Evolutionary conservation across 2,888 invertebrate species (phyloP), one percentile per base, ranked within the genome.

Genomic region (Mylabris sibirica): DNA sequence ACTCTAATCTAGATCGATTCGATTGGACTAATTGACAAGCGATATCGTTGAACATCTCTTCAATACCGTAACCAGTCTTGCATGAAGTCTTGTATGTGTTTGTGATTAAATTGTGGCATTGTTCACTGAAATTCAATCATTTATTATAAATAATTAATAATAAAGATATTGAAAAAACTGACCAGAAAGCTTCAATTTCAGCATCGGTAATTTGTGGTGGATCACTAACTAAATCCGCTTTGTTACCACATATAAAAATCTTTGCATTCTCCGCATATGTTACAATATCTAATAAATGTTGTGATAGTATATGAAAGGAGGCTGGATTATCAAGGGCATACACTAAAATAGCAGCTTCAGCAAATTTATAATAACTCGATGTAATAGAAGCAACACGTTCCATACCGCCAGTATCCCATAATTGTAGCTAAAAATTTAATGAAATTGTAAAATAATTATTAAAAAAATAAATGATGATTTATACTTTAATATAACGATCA

Each of bases 351-450:
- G 97, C 97, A 70, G 96, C 97, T 83, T 97, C 96, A 3, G 97
- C 95, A 86, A 96, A 96, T 86, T 97, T 97, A 84, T 97, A 98
- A 83, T 98, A 98, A 81, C 95, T 96, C 34, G 96, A 95, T 12
- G 97, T 97, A 22, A 98, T 94, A 3, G 96, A 96, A 60, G 97
- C 97, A 72, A 97, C 96, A 78, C 97, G 88, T 85, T 98, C 98
- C 95, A 98, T 96, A 62, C 97, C 97, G 75, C 97, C 97, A 44
- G 98, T 98, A 83, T 98, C 98, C 97, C 97, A 98, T 75, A 98
- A 86, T 86, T 97, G 96, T 72, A 98, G 86, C 96, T 97, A 69
- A 73, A 74, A 75, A 57, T 57, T 11, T 14, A 24, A 9, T 1
- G 4, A 24, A 24, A 57, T 57, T 63, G 41, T 60, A 30, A 66